Evolutionary conservation across 2,888 invertebrate species (phyloP).

Genomic region (Stomorhina lunata): DNA sequence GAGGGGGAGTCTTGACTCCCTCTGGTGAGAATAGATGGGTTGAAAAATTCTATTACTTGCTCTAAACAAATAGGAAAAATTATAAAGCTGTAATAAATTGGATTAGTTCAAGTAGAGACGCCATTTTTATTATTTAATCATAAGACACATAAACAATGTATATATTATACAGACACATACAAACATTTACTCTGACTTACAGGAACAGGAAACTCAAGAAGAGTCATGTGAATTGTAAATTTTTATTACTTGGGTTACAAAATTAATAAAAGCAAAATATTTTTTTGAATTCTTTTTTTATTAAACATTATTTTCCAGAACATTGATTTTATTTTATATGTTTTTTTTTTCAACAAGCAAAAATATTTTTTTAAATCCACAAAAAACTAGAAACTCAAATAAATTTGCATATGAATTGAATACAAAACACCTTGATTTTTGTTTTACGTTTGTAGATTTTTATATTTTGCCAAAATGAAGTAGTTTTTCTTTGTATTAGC

Average conservation of each 20-base stretch:
- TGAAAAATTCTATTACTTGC: constrained; percentile 42
- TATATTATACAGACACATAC: not conserved
- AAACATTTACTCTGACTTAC: no score
- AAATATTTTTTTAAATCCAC: not conserved
- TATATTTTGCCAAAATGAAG: constrained; percentile 54
- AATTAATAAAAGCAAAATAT: constrained; percentile 22
- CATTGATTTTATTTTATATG: constrained; percentile 54
- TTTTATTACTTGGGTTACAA: constrained; percentile 18
- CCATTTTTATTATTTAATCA: constrained; percentile 73
- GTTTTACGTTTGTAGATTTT: not conserved
- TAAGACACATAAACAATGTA: constrained; percentile 10
- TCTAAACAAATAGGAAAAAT: constrained; percentile 76
- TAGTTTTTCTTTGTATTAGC: constrained; percentile 32
- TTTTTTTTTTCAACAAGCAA: not conserved
- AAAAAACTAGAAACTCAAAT: not conserved
- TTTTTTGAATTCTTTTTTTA: not conserved
- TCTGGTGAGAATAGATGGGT: constrained; percentile 14
- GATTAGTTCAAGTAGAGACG: constrained; percentile 78
- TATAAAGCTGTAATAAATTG: constrained; percentile 79
- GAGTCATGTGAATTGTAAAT: not conserved
- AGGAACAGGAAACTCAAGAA: not conserved
- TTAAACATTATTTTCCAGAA: constrained; percentile 51
- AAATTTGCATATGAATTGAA: constrained; percentile 59
- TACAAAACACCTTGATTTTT: constrained; percentile 45
- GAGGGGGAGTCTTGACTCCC: constrained; percentile 1